Conservation (phyloP, 2,113 vertebrate species). For the Nycticorax nycticorax region DNA sequence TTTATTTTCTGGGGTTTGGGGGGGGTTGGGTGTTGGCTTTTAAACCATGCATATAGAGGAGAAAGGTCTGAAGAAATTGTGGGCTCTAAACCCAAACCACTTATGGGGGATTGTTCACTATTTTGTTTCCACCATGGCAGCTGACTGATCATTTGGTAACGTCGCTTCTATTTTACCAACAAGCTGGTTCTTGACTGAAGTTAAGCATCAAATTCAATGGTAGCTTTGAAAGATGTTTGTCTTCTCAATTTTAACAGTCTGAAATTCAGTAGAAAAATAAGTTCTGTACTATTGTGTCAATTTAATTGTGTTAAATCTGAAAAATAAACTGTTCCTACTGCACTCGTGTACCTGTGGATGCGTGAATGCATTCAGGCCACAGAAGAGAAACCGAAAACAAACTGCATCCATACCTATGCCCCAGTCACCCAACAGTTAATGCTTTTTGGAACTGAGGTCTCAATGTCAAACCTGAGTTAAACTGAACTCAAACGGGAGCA, state of each 20-base stretch:
- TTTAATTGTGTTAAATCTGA: not conserved
- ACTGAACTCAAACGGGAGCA: not conserved
- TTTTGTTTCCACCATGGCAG: not conserved
- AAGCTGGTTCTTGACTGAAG: not conserved
- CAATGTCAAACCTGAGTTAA: not conserved
- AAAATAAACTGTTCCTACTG: not conserved
- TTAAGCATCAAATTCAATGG: not conserved
- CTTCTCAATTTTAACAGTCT: not conserved
- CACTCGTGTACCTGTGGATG: not conserved
- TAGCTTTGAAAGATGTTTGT: not conserved
- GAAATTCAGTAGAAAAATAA: conserved; percentile 4
- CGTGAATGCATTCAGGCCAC: not conserved
- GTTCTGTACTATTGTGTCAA: not conserved
- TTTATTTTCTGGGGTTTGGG: not conserved
- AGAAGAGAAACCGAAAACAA: not conserved
- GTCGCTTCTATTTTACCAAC: not conserved
- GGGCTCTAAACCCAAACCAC: not conserved
- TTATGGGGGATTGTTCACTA: accelerated
- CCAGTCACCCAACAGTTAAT: not conserved
- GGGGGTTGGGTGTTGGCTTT: not conserved
- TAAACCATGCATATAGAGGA: not conserved
- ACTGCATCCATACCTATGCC: not conserved
- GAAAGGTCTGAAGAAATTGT: not conserved
- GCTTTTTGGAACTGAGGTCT: not conserved
- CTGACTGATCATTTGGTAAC: not conserved